A percentile compares a stretch with the other conserved stretches of the same genome.
These are phyloP conservation scores for Agonum fuliginosum DNA, from an alignment of 2,888 invertebrate genomes.

Conservation along the genomic window DNA sequence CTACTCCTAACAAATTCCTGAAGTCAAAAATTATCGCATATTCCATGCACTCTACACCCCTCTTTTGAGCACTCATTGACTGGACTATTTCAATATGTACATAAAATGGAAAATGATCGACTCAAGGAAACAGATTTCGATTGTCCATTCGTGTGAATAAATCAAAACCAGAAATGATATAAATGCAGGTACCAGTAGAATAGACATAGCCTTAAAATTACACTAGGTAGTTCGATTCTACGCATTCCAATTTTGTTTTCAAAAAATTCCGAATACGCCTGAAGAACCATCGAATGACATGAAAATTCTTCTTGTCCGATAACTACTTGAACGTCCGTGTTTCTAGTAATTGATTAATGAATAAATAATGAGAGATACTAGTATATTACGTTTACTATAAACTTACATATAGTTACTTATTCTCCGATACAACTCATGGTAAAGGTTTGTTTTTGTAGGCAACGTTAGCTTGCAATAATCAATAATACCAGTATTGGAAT, in stretches of 20 bases:
- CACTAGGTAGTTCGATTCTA: conserved; percentile 71
- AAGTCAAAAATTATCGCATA: too few species aligned
- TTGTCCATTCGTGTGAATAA: too few species aligned
- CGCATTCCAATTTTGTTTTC: conserved; percentile 73
- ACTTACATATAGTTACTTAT: conserved; percentile 81
- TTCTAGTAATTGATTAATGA: conserved; percentile 71
- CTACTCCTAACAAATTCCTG: too few species aligned
- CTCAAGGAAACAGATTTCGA: too few species aligned
- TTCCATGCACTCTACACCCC: too few species aligned
- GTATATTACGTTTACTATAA: conserved; percentile 1
- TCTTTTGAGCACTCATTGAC: too few species aligned
- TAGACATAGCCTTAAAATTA: too few species aligned
- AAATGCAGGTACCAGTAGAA: neutral
- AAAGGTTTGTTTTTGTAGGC: conserved; percentile 81
- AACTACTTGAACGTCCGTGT: conserved; percentile 80
- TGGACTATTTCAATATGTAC: too few species aligned
- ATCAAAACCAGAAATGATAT: neutral
- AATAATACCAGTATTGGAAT: conserved; percentile 75
- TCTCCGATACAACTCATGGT: conserved; percentile 79
- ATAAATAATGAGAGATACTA: conserved; percentile 24
- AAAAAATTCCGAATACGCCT: conserved; percentile 81
- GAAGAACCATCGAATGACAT: conserved; percentile 81
- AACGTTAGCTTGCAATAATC: conserved; percentile 79
- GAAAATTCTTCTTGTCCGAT: conserved; percentile 81
- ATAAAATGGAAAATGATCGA: too few species aligned